Conservation (phyloP, 2,888 invertebrate species). For the Drosophila neonasuta region DNA sequence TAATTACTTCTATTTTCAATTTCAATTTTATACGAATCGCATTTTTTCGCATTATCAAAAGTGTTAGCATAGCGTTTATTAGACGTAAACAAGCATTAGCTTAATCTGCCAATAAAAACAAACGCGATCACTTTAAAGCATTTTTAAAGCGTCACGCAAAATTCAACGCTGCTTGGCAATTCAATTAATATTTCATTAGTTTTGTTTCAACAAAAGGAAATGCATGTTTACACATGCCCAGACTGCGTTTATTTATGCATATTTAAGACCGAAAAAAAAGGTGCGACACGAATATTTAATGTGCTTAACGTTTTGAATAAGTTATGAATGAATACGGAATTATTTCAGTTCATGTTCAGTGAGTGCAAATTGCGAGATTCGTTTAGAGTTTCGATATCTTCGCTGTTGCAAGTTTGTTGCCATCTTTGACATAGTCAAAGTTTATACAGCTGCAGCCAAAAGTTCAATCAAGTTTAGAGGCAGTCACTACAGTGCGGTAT, state of each 20-base stretch:
- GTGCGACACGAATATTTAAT: slow-evolving; percentile 30
- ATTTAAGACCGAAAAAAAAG: slow-evolving; percentile 5
- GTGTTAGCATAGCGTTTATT: too few species aligned
- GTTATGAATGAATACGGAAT: slow-evolving; percentile 22
- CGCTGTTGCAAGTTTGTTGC: slow-evolving; percentile 42
- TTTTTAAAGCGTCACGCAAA: too few species aligned
- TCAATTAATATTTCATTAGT: slow-evolving; percentile 3
- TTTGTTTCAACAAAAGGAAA: slow-evolving; percentile 1
- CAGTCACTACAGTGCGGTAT: slow-evolving; percentile 18
- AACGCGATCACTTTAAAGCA: background rate
- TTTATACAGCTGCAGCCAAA: background rate
- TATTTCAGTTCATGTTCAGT: slow-evolving; percentile 4
- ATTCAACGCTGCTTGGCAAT: too few species aligned
- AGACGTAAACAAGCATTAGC: too few species aligned
- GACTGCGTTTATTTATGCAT: slow-evolving; percentile 6
- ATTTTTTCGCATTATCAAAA: too few species aligned
- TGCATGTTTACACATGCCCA: slow-evolving; percentile 20
- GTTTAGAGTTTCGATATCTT: slow-evolving; percentile 1
- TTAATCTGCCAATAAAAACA: too few species aligned
- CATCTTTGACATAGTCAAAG: slow-evolving; percentile 17
- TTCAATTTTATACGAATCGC: background rate
- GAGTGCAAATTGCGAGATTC: slow-evolving; percentile 19
- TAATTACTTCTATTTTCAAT: background rate
- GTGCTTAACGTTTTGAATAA: slow-evolving; percentile 36
- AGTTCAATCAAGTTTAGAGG: slow-evolving; percentile 33